Percentiles rank a stretch among this genome's conserved stretches.
Evolutionary conservation across 2,888 invertebrate genomes (phyloP).

Genomic region (Girardia tigrina): DNA sequence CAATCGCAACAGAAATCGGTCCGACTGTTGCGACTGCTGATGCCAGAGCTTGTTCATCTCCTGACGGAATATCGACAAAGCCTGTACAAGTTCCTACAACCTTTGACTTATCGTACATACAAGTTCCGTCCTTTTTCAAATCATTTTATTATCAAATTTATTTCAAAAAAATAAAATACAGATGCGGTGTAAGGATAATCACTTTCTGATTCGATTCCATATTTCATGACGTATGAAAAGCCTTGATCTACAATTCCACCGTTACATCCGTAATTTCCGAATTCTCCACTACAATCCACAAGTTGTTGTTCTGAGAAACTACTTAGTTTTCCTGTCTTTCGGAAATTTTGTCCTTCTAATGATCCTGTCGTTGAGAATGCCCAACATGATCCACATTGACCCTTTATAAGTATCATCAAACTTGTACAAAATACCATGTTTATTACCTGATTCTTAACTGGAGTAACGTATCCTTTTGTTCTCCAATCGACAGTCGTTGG

Average conservation of each 20-base stretch:
- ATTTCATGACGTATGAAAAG: neutral
- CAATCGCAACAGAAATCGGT: neutral
- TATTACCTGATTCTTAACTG: constrained; percentile 68
- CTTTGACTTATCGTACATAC: neutral
- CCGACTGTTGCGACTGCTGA: neutral
- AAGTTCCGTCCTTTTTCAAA: neutral
- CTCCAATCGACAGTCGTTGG: constrained; percentile 77
- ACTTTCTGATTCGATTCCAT: neutral
- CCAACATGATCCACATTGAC: neutral
- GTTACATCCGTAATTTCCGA: neutral
- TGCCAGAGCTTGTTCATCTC: neutral
- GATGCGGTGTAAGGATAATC: neutral
- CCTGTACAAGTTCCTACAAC: neutral
- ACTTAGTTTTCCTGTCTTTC: neutral
- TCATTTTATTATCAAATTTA: neutral
- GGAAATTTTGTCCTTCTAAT: neutral
- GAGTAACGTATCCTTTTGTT: constrained; percentile 63
- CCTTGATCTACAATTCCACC: neutral
- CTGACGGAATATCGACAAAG: neutral
- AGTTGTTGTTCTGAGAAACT: neutral
- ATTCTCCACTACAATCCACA: neutral
- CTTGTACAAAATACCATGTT: too few relatives aligned
- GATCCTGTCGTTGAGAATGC: neutral
- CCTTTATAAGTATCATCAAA: too few relatives aligned
- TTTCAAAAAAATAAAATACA: neutral